Conservation (phyloP, 30 jellyfish, hydroid and myxozoan genomes). For the Turritopsis dohrnii region DNA sequence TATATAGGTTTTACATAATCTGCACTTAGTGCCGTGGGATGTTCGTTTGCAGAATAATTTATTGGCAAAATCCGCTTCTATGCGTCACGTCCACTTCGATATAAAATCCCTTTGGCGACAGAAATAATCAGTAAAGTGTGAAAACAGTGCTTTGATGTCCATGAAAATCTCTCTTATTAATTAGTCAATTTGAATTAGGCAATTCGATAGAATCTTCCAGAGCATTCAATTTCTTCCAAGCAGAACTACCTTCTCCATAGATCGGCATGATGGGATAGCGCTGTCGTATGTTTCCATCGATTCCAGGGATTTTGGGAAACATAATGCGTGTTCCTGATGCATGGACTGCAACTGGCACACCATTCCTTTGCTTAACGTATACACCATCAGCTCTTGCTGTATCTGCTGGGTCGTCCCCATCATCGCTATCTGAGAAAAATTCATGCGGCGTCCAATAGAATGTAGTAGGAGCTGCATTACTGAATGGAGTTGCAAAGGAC, state of each 20-base stretch:
- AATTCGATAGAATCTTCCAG: constrained; percentile 23
- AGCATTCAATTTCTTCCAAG: constrained; percentile 65
- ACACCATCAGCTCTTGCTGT: constrained; percentile 37
- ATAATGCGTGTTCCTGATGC: constrained; percentile 66
- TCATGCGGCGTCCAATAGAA: constrained; percentile 51
- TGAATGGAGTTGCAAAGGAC: constrained; percentile 34
- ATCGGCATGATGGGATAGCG: constrained; percentile 66
- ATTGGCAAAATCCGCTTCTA: too few species aligned
- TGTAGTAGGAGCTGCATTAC: constrained; percentile 23
- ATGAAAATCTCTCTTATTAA: too few species aligned
- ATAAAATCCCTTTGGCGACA: too few species aligned
- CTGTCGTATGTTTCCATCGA: constrained; percentile 54
- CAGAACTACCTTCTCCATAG: constrained; percentile 72
- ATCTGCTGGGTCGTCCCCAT: constrained; percentile 54
- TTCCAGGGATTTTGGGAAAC: constrained; percentile 53
- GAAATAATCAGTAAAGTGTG: too few species aligned
- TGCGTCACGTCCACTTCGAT: too few species aligned
- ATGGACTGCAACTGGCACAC: constrained; percentile 15
- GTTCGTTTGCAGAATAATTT: too few species aligned
- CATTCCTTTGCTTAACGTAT: background rate
- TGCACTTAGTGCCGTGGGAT: too few species aligned
- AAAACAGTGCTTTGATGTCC: too few species aligned
- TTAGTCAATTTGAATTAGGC: too few species aligned
- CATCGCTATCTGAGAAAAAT: constrained; percentile 51
- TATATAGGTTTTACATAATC: too few species aligned